These are phyloP conservation scores for Pipistrellus pipistrellus DNA, from an alignment of 2,797 vertebrate genomes.

Conservation along the genomic window DNA sequence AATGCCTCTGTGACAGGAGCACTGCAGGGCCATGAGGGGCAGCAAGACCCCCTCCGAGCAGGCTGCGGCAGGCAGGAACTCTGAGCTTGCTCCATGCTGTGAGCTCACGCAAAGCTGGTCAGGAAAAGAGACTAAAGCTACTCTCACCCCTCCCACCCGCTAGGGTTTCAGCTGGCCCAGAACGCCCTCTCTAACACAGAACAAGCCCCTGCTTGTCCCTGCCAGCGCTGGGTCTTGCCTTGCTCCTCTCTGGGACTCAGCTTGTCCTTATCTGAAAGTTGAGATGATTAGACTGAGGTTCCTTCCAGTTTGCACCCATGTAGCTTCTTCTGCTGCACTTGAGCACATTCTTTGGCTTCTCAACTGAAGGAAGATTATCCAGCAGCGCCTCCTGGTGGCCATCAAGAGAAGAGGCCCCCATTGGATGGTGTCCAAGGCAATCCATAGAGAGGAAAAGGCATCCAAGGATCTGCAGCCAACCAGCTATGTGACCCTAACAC, in stretches of 20 bases:
- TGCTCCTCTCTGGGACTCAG: background rate
- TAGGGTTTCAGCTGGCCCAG: background rate
- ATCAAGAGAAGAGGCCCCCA: accelerated
- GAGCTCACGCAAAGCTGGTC: background rate
- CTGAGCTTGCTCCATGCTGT: background rate
- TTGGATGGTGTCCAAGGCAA: background rate
- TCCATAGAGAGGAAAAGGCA: background rate
- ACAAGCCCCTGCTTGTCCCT: background rate
- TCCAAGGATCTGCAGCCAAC: background rate
- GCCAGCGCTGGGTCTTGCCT: background rate
- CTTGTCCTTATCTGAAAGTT: background rate
- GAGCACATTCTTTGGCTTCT: background rate
- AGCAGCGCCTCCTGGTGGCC: constrained; percentile 49
- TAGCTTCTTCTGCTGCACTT: accelerated
- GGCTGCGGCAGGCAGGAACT: background rate
- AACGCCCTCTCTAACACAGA: background rate
- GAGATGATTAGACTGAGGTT: background rate
- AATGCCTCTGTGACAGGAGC: accelerated
- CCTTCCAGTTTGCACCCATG: background rate
- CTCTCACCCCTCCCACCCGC: background rate
- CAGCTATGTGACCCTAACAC: background rate
- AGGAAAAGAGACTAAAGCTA: background rate
- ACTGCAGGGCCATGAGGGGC: background rate
- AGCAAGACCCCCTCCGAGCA: background rate
- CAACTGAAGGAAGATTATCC: background rate